phyloP scores from a whole-genome alignment of 2,113 vertebrate species.

The Genyomyrus donnyi region DNA sequence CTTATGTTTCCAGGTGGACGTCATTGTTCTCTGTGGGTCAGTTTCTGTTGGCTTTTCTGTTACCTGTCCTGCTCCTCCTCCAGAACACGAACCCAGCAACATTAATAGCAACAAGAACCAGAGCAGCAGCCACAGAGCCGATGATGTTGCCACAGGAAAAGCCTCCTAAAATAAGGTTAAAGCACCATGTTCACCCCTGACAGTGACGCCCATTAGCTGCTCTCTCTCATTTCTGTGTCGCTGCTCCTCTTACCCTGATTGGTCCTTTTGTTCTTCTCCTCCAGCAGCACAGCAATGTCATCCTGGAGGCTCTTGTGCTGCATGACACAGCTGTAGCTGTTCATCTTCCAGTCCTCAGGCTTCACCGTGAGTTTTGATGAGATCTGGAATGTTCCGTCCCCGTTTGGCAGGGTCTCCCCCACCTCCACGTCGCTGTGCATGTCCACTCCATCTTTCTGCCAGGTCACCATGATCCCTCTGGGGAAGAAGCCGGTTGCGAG shows the following conservation, averaged over 20 bases:
- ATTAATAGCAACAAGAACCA: neutral
- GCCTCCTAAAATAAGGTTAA: neutral
- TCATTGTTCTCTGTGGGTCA: neutral
- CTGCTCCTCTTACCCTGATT: neutral
- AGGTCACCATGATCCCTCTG: conserved; percentile 20
- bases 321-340: conserved; percentile 25
- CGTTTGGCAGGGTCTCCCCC: conserved; percentile 38
- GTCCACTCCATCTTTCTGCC: conserved; percentile 29
- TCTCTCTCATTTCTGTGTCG: too few relatives aligned
- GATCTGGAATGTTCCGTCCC: conserved; percentile 45
- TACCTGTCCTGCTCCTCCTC: neutral
- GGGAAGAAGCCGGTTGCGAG: conserved; percentile 48
- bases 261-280: neutral
- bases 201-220: neutral
- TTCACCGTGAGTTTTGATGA: conserved; percentile 16
- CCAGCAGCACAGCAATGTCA: neutral
- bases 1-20: neutral
- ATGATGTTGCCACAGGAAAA: neutral
- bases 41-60: neutral
- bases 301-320: conserved; percentile 9
- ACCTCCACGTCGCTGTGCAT: conserved; percentile 32
- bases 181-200: neutral
- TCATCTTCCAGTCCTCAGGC: neutral
- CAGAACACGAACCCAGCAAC: neutral
- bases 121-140: neutral